Conservation (phyloP, 64 coral and sea anemone species). For the Pocillopora damicornis region DNA sequence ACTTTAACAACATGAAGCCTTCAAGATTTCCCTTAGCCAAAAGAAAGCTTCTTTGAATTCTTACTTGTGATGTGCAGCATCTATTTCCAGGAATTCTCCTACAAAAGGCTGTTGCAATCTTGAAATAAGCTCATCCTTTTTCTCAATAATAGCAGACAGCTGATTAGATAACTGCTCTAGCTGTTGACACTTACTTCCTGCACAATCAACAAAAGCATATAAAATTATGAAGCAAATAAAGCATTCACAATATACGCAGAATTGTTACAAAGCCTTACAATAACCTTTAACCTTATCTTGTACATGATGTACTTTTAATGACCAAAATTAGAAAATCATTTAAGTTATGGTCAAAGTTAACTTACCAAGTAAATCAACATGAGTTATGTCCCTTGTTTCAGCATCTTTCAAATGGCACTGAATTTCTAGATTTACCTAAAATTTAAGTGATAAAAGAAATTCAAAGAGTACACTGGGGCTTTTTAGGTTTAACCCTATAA, state of each 20-base stretch:
- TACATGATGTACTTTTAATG: no score
- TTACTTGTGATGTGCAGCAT: slow-evolving; percentile 93
- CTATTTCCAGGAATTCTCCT: slow-evolving; percentile 86
- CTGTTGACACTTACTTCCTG: slow-evolving; percentile 53
- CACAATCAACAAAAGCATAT: background rate
- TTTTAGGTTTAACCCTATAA: no score
- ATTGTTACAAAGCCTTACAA: no score
- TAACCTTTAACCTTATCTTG: no score
- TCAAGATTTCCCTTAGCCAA: no score
- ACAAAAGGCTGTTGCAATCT: slow-evolving; percentile 95
- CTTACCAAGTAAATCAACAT: slow-evolving; percentile 81
- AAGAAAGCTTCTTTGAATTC: background rate
- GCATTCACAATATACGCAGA: no score
- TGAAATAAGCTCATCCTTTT: slow-evolving; percentile 82
- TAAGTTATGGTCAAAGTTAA: background rate
- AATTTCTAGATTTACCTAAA: slow-evolving; percentile 83
- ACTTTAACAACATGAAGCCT: no score
- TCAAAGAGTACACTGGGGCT: background rate
- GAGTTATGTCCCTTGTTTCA: slow-evolving; percentile 75
- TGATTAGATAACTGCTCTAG: slow-evolving; percentile 75
- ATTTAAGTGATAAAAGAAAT: background rate
- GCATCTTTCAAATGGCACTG: slow-evolving; percentile 67
- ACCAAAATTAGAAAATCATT: no score
- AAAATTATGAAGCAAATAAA: no score
- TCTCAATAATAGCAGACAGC: slow-evolving; percentile 74